Base-by-base conservation (phyloP, 2,888 invertebrate species). In the Sesia apiformis region DNA sequence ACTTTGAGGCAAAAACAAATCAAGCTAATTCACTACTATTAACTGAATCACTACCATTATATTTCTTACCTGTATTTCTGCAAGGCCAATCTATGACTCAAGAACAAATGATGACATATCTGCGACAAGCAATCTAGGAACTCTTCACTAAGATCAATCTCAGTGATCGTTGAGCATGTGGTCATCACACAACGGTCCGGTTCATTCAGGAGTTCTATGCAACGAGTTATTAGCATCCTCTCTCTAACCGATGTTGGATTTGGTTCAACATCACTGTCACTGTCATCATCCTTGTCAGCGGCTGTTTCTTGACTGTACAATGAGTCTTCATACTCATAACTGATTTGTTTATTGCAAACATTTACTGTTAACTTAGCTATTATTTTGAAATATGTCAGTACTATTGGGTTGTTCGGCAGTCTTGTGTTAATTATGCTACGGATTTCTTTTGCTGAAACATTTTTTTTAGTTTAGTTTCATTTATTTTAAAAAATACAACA, bases 101-200 rank as follows among this genome's bases (percentile, higher is more conserved):
- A 90, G 73, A 97, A 85, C 53, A 97, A 85, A 80, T 95, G 94
- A 81, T 97, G 96, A 70, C 96, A 96, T 54, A 97, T 91, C 72
- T 93, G 91, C 59, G 95, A 95, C 58, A 96, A 84, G 6, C 92
- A 91, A 64, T 93, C 92, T 51, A 96, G 80, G 38, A 93, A 90
- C 4, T 90, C 85, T 76, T 86, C 81, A 77, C 74, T 76, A 68
- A 91, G 70, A 66, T 91, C 73, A 63, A 67, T 66, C 62, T 92
- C 63, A 84, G 93, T 65, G 84, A 92, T 66, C 81, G 86, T 64
- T 74, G 91, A 68, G 60, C 89, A 89, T 0, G 81, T 81, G 1
- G 63, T 62, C 82, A 90, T 82, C 0, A 90, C 68, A 56, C 78
- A 81, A 2, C 78, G 70, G 1, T 86, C 82, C 0, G 81, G 81